A percentile compares a stretch with the other conserved stretches of the same genome.
These are phyloP conservation scores for Actinia equina DNA, from an alignment of 64 coral and sea anemone genomes.

Conservation along the genomic window DNA sequence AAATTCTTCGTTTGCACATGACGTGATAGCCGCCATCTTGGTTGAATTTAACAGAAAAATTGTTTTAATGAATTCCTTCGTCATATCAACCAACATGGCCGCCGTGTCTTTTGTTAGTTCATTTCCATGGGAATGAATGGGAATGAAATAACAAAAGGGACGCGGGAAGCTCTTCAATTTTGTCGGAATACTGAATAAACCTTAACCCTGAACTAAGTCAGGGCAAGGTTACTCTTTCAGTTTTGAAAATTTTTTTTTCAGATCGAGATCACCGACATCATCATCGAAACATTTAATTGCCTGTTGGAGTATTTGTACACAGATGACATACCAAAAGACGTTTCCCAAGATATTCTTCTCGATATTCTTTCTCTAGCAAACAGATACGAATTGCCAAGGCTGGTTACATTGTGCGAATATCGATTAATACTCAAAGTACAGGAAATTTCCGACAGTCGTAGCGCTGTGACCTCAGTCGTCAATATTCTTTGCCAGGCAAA, in stretches of 20 bases:
- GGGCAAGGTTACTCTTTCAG: no score
- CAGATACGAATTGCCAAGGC: neutral
- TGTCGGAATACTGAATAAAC: no score
- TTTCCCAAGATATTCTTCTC: neutral
- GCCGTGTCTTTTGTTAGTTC: no score
- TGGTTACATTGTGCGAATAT: slow-evolving; percentile 8
- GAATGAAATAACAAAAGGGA: no score
- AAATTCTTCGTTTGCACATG: no score
- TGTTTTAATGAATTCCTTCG: no score
- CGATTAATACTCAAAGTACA: neutral
- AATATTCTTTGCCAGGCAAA: neutral
- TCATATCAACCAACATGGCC: no score
- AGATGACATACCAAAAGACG: neutral
- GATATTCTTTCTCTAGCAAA: neutral
- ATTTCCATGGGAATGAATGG: no score
- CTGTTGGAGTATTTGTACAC: slow-evolving; percentile 20
- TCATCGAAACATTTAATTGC: neutral
- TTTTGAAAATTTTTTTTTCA: neutral
- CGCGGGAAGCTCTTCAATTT: no score
- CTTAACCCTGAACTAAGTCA: no score
- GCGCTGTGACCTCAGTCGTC: neutral
- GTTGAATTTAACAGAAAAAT: no score
- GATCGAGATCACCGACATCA: neutral
- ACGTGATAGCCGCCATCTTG: no score
- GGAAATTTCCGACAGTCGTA: neutral